phyloP scores from a whole-genome alignment of 2,888 invertebrate genomes.

The Lepidochitona cinerea region DNA sequence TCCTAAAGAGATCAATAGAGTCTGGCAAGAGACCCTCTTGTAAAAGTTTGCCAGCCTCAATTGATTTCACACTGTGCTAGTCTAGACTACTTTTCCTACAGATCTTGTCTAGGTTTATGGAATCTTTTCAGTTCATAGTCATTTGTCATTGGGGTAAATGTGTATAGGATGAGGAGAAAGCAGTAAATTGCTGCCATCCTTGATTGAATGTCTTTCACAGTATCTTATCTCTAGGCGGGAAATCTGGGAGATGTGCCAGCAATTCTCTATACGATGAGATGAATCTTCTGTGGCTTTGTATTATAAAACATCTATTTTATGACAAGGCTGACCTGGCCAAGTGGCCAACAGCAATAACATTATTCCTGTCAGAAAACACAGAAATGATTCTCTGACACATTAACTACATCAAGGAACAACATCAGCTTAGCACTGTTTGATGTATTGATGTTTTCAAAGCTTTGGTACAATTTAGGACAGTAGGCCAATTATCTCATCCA shows the following conservation, averaged over 20 bases:
- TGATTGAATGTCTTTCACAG: neutral
- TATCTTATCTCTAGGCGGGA: neutral
- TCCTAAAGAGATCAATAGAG: neutral
- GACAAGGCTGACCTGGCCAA: neutral
- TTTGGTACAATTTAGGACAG: no score
- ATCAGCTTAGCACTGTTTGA: no score
- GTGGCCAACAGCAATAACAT: neutral
- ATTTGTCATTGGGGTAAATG: slow-evolving; percentile 2
- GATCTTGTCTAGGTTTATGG: neutral
- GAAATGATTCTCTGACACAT: no score
- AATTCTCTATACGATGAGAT: neutral
- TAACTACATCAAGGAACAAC: no score
- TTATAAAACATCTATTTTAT: slow-evolving; percentile 3
- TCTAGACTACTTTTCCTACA: neutral
- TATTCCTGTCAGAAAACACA: neutral
- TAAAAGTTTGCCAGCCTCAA: neutral
- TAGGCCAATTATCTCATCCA: no score
- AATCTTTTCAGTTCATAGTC: neutral
- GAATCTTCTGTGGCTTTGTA: neutral
- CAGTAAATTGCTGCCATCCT: neutral
- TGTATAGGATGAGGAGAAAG: neutral
- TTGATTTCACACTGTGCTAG: neutral
- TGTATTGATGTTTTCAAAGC: no score
- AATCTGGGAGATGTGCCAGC: neutral
- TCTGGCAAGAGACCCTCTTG: neutral